Base-by-base conservation (phyloP, 2,113 vertebrate genomes). In the Marcusenius ussheri region DNA sequence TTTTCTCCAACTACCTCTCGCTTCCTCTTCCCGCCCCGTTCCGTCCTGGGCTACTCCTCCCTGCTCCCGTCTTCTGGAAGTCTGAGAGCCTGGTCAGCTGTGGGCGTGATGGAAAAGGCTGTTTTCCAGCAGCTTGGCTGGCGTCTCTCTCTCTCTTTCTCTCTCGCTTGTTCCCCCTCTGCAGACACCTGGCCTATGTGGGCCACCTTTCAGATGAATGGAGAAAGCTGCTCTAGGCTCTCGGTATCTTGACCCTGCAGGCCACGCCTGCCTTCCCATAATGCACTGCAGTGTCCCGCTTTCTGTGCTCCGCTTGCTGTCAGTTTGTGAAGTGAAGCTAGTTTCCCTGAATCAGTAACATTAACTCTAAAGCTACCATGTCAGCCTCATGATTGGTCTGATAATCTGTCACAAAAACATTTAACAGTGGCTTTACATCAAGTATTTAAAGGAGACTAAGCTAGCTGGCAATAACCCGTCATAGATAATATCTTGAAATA, bases 21-120 rank as follows among this genome's bases (percentile, higher is more conserved):
- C 11, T 89, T 88, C 83, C 91, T 90, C 89, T 87, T 24, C 88
- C 50, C 31, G 1, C 88, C 83, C 89, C 88, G 92, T 93, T 91
- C 93, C 93, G 89, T 84, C 93, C 90, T 77, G 92, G 92, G 93
- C 91, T 90, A 92, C 90, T 42, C 91, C 91, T 56, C 84, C 21
- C 70, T 42, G 89, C 91, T 85, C 89, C 87, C n/a, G n/a, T 86
- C 45, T 86, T 86, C 83, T 86, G 47, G n/a, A 86, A 15, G 83
- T 50, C 13, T 86, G 46, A 31, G n/a, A 50, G 24, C 5, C n/a
- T 10, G 83, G 47, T 49, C 46, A 27, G 10, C 45, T 46, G 47
- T 86, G 47, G 83, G 46, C 47, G 83, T 85, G 83, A 85, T 85
- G 83, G 83, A 85, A 49, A 31, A 85, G 46, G 47, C 47, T 50